Evolutionary conservation across 2,888 invertebrate species (phyloP), one percentile per base, ranked within the genome.

Genomic region (Proisotoma minuta): DNA sequence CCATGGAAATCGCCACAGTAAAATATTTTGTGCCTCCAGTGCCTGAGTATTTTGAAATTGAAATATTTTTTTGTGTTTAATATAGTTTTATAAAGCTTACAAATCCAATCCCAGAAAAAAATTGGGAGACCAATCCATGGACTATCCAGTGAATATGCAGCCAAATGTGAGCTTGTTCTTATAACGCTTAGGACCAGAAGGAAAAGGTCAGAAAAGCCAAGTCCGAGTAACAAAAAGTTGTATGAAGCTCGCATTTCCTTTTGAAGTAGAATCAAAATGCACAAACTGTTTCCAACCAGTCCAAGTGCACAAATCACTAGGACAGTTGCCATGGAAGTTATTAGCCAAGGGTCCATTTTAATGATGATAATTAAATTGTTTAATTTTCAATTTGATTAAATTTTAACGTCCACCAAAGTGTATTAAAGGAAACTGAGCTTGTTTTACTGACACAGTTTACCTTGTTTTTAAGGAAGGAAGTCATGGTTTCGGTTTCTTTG

Each of bases 71-170:
- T 8, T 27, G 10, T 24, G 22, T 28, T 10, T 15, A 20, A 20
- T 24, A 23, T 43, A 57, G 15, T 43, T 12, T 23, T 23, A 4
- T 4, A 23, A 28, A 27, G 50, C 59, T 65, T 57, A 69, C 69
- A 43, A 20, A 62, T 64, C 66, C 63, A 69, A 50, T 63, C 65
- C 66, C 61, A 64, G 20, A 69, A 43, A 34, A 65, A 68, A 18
- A 68, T 22, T 1, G 50, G 10, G 28, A 20, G 47, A 22, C 23
- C 18, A 10, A 59, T 10, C 15, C 18, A 12, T 27, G 29, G 39
- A 43, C 34, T 40, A 27, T 34, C 20, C 10, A 51, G 4, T 10
- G 10, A 24, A n/a, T 51, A 43, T 2, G 28, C 10, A 1, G 18
- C 2, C 3, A 63, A 24, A 28, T 57, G 39, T 3, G 12, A 18